These are phyloP conservation scores for Catharus bicknelli DNA, from an alignment of 2,113 vertebrate genomes.

Conservation along the genomic window DNA sequence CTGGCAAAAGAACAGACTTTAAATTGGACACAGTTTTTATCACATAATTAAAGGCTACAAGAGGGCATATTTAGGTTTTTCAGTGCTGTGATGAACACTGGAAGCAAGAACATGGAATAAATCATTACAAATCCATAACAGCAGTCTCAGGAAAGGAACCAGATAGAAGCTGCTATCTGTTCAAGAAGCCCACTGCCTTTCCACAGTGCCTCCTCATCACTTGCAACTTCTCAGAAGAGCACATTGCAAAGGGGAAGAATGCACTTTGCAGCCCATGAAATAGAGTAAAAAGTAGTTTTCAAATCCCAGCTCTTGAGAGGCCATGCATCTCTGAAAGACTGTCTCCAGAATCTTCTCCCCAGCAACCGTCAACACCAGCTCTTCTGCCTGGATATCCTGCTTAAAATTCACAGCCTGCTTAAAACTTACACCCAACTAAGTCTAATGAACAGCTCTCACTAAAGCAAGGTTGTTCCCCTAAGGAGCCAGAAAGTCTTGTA, in stretches of 20 bases:
- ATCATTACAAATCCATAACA: neutral
- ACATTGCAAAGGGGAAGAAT: fast-evolving
- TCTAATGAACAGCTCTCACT: neutral
- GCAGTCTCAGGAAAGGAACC: neutral
- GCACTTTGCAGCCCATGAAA: neutral
- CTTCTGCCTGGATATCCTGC: neutral
- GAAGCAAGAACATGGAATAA: neutral
- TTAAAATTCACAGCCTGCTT: neutral
- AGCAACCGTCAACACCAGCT: neutral
- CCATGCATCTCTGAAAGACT: neutral
- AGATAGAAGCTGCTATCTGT: neutral
- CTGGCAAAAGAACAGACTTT: neutral
- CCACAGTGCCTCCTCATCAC: neutral
- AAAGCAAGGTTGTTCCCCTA: neutral
- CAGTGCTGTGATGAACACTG: neutral
- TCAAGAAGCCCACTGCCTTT: neutral
- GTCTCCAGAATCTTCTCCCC: neutral
- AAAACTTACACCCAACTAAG: neutral
- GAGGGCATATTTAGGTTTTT: neutral
- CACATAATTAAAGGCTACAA: neutral
- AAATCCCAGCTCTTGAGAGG: neutral
- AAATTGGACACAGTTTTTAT: neutral
- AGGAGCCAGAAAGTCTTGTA: neutral
- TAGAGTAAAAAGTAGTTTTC: neutral
- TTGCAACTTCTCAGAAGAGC: neutral